A percentile compares a stretch with the other conserved stretches of the same genome.
Evolutionary conservation across 2,888 invertebrate species (phyloP).

Genomic region (Andrena fulva): DNA sequence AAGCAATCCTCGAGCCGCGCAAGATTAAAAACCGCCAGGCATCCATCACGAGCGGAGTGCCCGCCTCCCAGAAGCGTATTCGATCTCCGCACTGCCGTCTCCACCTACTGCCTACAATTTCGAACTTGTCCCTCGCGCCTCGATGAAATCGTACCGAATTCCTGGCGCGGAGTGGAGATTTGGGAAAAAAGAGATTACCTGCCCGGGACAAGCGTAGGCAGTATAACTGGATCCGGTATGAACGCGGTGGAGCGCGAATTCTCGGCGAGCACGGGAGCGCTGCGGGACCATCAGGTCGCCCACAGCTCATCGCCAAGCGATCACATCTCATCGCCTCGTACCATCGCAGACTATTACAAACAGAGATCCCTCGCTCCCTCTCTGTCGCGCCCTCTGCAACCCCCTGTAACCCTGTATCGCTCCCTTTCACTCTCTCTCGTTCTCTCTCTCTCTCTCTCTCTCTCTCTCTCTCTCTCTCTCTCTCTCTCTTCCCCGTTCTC

Average conservation of each 20-base stretch:
- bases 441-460: slow-evolving; percentile 23
- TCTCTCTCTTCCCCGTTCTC: not conserved
- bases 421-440: slow-evolving; percentile 10
- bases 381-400: slow-evolving; percentile 65
- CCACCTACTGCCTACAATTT: slow-evolving; percentile 30
- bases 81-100: slow-evolving; percentile 3
- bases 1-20: too few relatives aligned
- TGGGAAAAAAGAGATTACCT: slow-evolving; percentile 40
- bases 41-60: slow-evolving; percentile 17
- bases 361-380: slow-evolving; percentile 61
- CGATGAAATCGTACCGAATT: slow-evolving; percentile 19
- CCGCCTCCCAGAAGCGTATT: slow-evolving; percentile 21
- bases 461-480: slow-evolving; percentile 27
- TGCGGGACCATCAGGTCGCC: slow-evolving; percentile 83
- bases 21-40: slow-evolving; percentile 38
- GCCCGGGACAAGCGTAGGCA: slow-evolving; percentile 74
- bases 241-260: slow-evolving; percentile 67
- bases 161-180: slow-evolving; percentile 38
- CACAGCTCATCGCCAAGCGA: slow-evolving; percentile 84
- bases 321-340: slow-evolving; percentile 84
- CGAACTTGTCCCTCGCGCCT: slow-evolving; percentile 21
- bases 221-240: slow-evolving; percentile 79
- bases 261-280: slow-evolving; percentile 71
- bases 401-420: not conserved
- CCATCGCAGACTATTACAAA: slow-evolving; percentile 83